A percentile compares a stretch with the other conserved stretches of the same genome.
Evolutionary conservation across 2,888 invertebrate genomes (phyloP).

Genomic region (Ethmia dodecea): DNA sequence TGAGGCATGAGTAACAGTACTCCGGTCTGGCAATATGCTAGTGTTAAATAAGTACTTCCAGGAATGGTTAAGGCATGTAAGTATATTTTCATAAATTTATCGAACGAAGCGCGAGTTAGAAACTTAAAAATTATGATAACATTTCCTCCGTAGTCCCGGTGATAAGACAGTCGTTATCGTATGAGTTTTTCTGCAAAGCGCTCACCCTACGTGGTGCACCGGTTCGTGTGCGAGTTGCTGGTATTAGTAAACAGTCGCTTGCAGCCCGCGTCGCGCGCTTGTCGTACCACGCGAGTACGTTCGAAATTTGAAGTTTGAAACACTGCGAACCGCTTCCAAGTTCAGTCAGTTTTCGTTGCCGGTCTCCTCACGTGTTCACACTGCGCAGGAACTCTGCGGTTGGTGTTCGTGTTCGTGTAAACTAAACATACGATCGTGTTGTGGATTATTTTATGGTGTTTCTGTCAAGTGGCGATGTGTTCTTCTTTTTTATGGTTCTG

Average conservation of each 20-base stretch:
- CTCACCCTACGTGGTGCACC: slow-evolving; percentile 35
- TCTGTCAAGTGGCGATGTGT: slow-evolving; percentile 18
- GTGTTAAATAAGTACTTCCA: no score
- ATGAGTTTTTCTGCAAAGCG: slow-evolving; percentile 49
- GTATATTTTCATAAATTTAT: no score
- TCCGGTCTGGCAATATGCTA: no score
- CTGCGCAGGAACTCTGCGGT: slow-evolving; percentile 63
- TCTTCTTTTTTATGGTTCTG: no score
- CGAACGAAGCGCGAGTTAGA: no score
- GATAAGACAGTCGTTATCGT: slow-evolving; percentile 58
- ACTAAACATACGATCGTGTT: slow-evolving; percentile 31
- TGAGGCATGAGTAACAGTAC: no score
- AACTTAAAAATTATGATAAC: background rate
- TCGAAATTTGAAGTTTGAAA: background rate
- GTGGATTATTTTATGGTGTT: slow-evolving; percentile 8
- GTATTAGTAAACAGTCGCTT: slow-evolving; percentile 53
- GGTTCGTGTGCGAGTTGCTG: slow-evolving; percentile 30
- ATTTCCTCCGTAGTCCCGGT: slow-evolving; percentile 23
- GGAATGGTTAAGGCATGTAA: no score
- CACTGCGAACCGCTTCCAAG: slow-evolving; percentile 21
- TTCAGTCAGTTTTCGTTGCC: slow-evolving; percentile 11
- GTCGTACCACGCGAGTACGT: slow-evolving; percentile 31
- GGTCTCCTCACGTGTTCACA: slow-evolving; percentile 33
- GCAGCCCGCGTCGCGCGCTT: slow-evolving; percentile 48
- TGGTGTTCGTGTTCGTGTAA: slow-evolving; percentile 25